Base-by-base conservation (phyloP, 2,888 invertebrate species). In the Nemurella pictetii region DNA sequence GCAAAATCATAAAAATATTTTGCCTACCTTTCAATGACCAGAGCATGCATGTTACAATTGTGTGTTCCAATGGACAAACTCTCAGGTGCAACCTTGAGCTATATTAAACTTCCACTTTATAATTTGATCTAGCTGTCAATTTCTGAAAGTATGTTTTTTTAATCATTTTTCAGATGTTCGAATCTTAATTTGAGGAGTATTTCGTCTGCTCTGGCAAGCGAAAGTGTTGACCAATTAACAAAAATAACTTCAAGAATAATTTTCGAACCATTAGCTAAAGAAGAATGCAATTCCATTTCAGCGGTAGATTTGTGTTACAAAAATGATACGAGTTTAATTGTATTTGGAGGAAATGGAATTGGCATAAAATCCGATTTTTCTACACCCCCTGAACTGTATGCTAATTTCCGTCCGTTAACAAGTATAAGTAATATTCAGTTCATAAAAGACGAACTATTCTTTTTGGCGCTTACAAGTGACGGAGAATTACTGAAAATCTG, bases 391-490 rank as follows among this genome's bases (percentile, higher is more conserved):
- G 55, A 55, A 20, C 20, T 55, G 3, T 55, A 55, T 20, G 12
- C 20, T 55, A 1, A 28, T 26, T n/a, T 20, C 25, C 27, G 25
- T 30, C 26, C 27, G 27, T 9, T 85, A 5, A 20, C 35, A 4
- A 72, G 77, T 77, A 35, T 30, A 7, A 81, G 36, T 26, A 81
- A 32, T 30, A 27, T 82, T 55, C 15, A 36, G n/a, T 3, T 28
- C 25, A 27, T 82, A 5, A 29, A 82, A 30, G 30, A 36, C 87
- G 85, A 27, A 83, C 89, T 89, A 80, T 87, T 87, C 72, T 87
- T 89, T 86, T 78, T 90, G 36, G 88, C 89, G 80, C 87, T 90
- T n/a, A 87, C 88, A 72, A 80, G 85, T 12, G 88, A 89, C 84
- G 85, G 87, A 73, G 85, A 84, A 30, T 86, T 90, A 78, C 87